Evolutionary conservation across 2,888 invertebrate species (phyloP), one percentile per base, ranked within the genome.

Genomic region (Antitype chi): DNA sequence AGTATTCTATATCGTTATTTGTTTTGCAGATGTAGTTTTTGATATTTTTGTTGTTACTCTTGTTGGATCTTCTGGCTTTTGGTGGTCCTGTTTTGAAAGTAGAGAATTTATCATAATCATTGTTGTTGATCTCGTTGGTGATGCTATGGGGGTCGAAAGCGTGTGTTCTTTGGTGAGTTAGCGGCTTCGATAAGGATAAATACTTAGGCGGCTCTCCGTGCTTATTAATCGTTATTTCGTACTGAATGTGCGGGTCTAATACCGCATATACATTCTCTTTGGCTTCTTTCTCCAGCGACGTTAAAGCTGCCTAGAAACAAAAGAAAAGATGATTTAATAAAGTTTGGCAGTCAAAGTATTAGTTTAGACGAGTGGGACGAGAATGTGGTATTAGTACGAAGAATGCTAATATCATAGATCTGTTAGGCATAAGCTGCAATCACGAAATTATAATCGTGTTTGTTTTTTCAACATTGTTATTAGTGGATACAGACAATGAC

Each of bases 201-300:
- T 96, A 95, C 85, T 95, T 97, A 93, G 97, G 96, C 93, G 96
- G 96, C 87, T 96, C 96, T 90, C 97, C 97, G 90, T 94, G 94
- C 90, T 96, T 96, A 92, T 96, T 97, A 90, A 97, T 97, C 88
- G 96, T 96, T 92, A 97, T 94, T 92, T 97, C 97, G 93, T 97
- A 97, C 90, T 97, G 96, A 92, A 97, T 95, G 93, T 96, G 96
- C 92, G 97, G 97, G 89, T 97, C 97, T 89, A 97, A 90, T 87
- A 97, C 95, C 94, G 97, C 96, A 94, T 97, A 97, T 81, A 97
- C 96, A 92, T 97, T 97, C 92, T 97, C 97, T 96, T 97, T 97
- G 95, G 97, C 96, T 96, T 95, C 95, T 94, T 92, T 94, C 93
- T 96, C 96, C 94, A 96, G 92, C 93, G 96, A 94, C 91, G 95